Conservation (phyloP, 2,797 vertebrate species). For the Acrocephalus scirpaceus region DNA sequence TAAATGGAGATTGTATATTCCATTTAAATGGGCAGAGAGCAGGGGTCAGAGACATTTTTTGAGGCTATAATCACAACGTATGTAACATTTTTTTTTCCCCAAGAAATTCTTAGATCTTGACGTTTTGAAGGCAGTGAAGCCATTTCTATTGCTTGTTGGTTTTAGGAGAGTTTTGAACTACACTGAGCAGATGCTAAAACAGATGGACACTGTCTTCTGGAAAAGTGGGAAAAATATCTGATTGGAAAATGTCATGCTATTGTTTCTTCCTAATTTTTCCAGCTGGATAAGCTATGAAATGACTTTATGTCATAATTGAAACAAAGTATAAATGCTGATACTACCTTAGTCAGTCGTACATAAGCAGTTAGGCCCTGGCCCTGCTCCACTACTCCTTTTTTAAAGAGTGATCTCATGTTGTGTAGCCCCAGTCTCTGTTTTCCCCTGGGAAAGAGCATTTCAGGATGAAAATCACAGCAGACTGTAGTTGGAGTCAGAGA, state of each 20-base stretch:
- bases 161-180: conserved; percentile 63
- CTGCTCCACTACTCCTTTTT: background rate
- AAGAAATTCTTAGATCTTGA: conserved; percentile 17
- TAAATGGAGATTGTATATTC: background rate
- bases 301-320: conserved; percentile 48
- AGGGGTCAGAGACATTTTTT: background rate
- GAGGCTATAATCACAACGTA: background rate
- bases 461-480: background rate
- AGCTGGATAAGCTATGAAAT: conserved; percentile 57
- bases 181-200: conserved; percentile 73
- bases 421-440: background rate
- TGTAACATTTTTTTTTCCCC: background rate
- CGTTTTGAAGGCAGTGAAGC: conserved; percentile 32
- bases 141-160: conserved; percentile 56
- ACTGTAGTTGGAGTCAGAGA: background rate
- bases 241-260: conserved; percentile 70
- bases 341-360: background rate
- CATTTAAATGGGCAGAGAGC: background rate
- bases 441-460: background rate
- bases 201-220: conserved; percentile 73
- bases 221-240: conserved; percentile 64
- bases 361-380: background rate
- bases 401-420: background rate
- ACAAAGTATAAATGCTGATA: background rate
- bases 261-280: conserved; percentile 44